A percentile compares a stretch with the other conserved stretches of the same genome.
These are phyloP conservation scores for Drosophila ezoana DNA, from an alignment of 2,888 invertebrate genomes.

Conservation along the genomic window DNA sequence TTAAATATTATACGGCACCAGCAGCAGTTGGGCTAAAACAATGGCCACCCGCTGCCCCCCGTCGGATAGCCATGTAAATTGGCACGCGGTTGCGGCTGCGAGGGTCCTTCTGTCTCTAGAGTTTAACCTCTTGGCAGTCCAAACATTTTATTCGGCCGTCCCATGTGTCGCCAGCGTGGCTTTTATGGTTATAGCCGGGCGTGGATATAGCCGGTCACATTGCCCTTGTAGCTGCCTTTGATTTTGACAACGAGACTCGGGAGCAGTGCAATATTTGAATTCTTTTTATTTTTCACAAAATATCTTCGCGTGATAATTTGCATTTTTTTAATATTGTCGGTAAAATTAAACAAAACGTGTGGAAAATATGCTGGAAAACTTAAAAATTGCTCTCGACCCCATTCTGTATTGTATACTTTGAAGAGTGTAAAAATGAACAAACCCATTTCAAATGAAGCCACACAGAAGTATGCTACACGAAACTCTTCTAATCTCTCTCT, in stretches of 20 bases:
- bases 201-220: slow-evolving; percentile 36
- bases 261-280: slow-evolving; percentile 65
- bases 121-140: slow-evolving; percentile 74
- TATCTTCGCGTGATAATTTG: slow-evolving; percentile 59
- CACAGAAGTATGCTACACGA: slow-evolving; percentile 17
- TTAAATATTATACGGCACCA: slow-evolving; percentile 50
- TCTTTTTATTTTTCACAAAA: slow-evolving; percentile 38
- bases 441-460: background rate
- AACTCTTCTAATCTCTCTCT: background rate
- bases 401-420: slow-evolving; percentile 10
- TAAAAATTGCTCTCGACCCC: background rate
- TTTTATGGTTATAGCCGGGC: slow-evolving; percentile 75
- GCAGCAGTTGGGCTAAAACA: slow-evolving; percentile 41
- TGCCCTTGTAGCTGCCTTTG: slow-evolving; percentile 58
- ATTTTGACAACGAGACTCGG: slow-evolving; percentile 53
- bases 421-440: background rate
- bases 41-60: slow-evolving; percentile 15
- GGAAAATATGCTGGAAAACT: slow-evolving; percentile 39
- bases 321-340: slow-evolving; percentile 58
- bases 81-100: slow-evolving; percentile 35
- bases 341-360: slow-evolving; percentile 46
- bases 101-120: slow-evolving; percentile 56
- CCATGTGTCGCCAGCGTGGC: slow-evolving; percentile 77
- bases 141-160: slow-evolving; percentile 60
- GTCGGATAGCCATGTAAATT: slow-evolving; percentile 30